phyloP scores from a whole-genome alignment of 2,888 invertebrate genomes.

The Thymelicus sylvestris region DNA sequence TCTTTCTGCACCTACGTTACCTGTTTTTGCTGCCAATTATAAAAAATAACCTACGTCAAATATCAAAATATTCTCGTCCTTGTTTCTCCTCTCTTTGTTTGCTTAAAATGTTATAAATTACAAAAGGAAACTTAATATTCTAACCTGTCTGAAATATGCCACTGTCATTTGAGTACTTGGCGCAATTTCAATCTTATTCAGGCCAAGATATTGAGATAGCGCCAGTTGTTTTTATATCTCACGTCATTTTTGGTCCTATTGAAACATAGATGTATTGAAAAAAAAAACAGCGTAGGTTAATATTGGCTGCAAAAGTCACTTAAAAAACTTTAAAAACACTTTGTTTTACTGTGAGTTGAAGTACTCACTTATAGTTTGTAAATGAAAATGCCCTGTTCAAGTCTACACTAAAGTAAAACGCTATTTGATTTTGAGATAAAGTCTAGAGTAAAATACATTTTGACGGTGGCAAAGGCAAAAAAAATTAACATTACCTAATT shows the following conservation, averaged over 20 bases:
- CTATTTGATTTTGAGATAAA: no score
- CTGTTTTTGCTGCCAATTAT: neutral
- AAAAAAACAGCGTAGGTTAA: neutral
- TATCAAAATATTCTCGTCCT: conserved; percentile 3
- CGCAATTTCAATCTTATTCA: conserved; percentile 31
- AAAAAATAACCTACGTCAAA: neutral
- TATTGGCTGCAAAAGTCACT: neutral
- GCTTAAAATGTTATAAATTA: conserved; percentile 26
- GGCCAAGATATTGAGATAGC: conserved; percentile 33
- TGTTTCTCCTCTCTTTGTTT: conserved; percentile 30
- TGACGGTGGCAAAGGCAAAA: no score
- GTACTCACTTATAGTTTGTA: no score
- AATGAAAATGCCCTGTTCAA: no score
- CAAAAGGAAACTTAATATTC: conserved; percentile 35
- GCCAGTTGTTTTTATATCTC: conserved; percentile 22
- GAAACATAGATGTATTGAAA: no score
- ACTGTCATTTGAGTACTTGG: conserved; percentile 32
- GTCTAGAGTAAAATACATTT: no score
- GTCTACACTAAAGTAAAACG: no score
- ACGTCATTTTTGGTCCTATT: conserved; percentile 28
- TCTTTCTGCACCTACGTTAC: no score
- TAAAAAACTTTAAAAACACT: no score
- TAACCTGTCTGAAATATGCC: conserved; percentile 15
- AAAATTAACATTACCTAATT: no score
- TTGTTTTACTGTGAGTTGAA: no score